Conservation (phyloP, 2,888 invertebrate species). For the Therioaphis trifolii region DNA sequence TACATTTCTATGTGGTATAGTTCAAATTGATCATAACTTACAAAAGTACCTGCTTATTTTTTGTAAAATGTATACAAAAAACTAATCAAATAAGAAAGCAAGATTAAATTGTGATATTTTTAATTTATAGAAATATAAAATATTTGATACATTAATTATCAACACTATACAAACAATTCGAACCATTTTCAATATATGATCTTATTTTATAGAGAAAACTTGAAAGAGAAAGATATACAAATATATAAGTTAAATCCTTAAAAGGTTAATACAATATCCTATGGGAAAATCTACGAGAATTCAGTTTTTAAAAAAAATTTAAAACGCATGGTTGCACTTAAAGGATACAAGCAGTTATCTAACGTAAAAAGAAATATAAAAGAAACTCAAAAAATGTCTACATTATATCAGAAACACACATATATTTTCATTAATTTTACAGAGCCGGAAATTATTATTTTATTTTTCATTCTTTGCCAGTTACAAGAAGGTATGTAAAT, state of each 20-base stretch:
- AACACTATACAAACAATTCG: too few species aligned
- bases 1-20: too few species aligned
- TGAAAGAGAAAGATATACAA: neutral
- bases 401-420: neutral
- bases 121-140: too few species aligned
- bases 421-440: slow-evolving; percentile 23
- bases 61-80: too few species aligned
- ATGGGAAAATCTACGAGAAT: neutral
- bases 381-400: neutral
- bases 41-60: too few species aligned
- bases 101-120: too few species aligned
- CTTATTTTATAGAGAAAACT: neutral
- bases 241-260: too few species aligned
- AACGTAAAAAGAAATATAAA: slow-evolving; percentile 18
- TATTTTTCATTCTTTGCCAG: neutral
- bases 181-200: neutral
- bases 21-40: too few species aligned
- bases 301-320: slow-evolving; percentile 29
- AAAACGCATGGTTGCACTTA: slow-evolving; percentile 1
- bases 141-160: too few species aligned
- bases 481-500: neutral
- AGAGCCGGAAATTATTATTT: slow-evolving; percentile 34
- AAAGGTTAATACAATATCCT: slow-evolving; percentile 13
- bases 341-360: slow-evolving; percentile 19
- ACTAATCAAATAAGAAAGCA: too few species aligned